phyloP scores from a whole-genome alignment of 2,113 vertebrate genomes.

The Nycticorax nycticorax region DNA sequence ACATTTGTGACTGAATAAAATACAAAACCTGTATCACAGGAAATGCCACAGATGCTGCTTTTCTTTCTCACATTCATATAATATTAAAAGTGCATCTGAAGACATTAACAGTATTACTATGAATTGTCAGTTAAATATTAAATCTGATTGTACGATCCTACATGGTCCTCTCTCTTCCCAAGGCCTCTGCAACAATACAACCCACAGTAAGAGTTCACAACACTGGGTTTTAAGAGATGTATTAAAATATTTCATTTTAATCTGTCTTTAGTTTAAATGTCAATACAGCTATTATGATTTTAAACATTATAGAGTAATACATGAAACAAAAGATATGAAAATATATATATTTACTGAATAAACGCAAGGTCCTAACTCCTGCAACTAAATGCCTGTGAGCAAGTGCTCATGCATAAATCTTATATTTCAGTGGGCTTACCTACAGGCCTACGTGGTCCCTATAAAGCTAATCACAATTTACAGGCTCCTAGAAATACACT shows the following conservation, averaged over 20 bases:
- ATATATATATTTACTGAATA: not conserved
- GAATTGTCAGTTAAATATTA: not conserved
- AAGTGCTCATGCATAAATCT: not conserved
- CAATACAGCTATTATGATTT: not conserved
- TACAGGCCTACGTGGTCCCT: not conserved
- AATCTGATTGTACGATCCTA: not conserved
- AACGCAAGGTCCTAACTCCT: not conserved
- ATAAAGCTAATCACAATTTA: not conserved
- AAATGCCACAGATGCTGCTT: not conserved
- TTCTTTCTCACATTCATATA: not conserved
- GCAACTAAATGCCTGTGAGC: not conserved
- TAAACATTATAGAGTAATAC: not conserved
- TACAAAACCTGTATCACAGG: not conserved
- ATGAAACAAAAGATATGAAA: not conserved
- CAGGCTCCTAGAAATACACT: not conserved
- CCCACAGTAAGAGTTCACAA: not conserved
- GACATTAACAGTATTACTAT: not conserved
- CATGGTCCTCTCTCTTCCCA: accelerated
- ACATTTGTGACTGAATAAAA: not conserved
- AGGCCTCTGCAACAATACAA: not conserved
- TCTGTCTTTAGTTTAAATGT: not conserved
- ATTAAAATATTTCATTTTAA: not conserved
- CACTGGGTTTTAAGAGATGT: not conserved
- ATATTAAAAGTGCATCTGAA: not conserved
- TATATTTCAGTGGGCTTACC: not conserved